Evolutionary conservation across 2,113 vertebrate species (phyloP).

Genomic region (crab-eating macaque (Macaca fascicularis)): T2T-MFA8v1.1 NC_088375.1:183946001-183946500

Average conservation of each 20-base stretch:
- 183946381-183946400: background rate
- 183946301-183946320: background rate
- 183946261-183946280: background rate
- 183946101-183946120: conserved; percentile 40
- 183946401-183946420: background rate
- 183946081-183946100: conserved; percentile 61
- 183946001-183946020: conserved; percentile 65
- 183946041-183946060: conserved; percentile 56
- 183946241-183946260: background rate
- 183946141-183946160: conserved; percentile 47
- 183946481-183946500: background rate
- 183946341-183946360: background rate
- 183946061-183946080: conserved; percentile 43
- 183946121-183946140: conserved; percentile 23
- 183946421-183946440: conserved; percentile 29
- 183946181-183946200: conserved; percentile 17
- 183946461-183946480: background rate
- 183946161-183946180: conserved; percentile 10
- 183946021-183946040: conserved; percentile 61
- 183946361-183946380: background rate
- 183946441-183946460: background rate
- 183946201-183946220: conserved; percentile 25
- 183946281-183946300: background rate
- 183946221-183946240: background rate
- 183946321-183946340: background rate